Base-by-base conservation (phyloP, 2,797 vertebrate species). In the Cyclura pinguis region DNA sequence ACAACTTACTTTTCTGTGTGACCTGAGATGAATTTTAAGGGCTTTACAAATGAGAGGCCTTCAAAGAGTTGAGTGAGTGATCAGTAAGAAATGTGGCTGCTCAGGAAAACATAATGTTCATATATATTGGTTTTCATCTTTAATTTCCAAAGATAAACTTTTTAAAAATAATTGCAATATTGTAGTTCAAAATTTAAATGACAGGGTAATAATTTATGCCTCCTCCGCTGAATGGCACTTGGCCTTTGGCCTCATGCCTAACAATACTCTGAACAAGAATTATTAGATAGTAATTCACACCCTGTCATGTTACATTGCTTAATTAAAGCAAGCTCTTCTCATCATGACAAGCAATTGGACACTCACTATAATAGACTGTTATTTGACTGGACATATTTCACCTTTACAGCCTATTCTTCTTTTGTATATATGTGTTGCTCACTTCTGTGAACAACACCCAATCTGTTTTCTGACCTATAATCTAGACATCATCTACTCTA, bases 321-420 rank as follows among this genome's bases (percentile, higher is more conserved):
- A 97, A 97, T 97, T 97, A 97, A 97, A 97, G 91, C 94, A 94
- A 95, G 95, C 92, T 94, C 94, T 96, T 95, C 94, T 90, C 95
- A 92, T 93, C 95, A 95, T 93, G 94, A 97, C 97, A 97, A 97
- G 96, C 93, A 95, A 96, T 97, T 95, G 95, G 94, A 96, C 91
- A 95, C 93, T 96, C 97, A 96, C 91, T 91, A 90, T 96, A 97
- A 97, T 94, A 96, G 96, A 97, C 96, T 95, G 96, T 97, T 95
- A 97, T 93, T 74, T 86, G 90, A 91, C 93, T 94, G 89, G 94
- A 94, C 89, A 94, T 96, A 95, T 93, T 96, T 95, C 96, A 96
- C 86, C 93, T 97, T 97, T 96, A 95, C 69, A 95, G 89, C 80
- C 85, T 80, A 55, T 88, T 93, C 82, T 92, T 91, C 1, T 47